Percentiles rank a stretch among this genome's conserved stretches.
Evolutionary conservation across 2,888 invertebrate species (phyloP).

Genomic region (Cheiracanthium punctorium): DNA sequence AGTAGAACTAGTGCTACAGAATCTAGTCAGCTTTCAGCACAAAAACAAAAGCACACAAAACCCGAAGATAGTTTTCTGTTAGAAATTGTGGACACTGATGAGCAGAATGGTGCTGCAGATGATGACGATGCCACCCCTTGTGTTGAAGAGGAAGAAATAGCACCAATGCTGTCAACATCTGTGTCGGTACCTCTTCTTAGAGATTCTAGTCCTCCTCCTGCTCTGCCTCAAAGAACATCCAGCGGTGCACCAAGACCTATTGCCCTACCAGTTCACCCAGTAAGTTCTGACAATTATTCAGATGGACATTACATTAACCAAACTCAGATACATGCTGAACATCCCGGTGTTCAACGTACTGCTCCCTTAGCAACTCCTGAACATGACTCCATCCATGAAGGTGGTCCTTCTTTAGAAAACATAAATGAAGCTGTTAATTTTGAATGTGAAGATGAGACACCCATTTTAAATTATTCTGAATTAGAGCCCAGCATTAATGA

Average conservation of each 20-base stretch:
- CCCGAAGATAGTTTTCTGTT: constrained; percentile 72
- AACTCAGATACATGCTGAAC: constrained; percentile 14
- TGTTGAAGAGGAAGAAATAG: constrained; percentile 33
- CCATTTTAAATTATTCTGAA: constrained; percentile 51
- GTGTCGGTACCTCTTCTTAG: constrained; percentile 46
- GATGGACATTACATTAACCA: constrained; percentile 52
- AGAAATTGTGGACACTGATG: constrained; percentile 73
- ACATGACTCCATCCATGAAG: constrained; percentile 80
- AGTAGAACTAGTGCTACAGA: constrained; percentile 22
- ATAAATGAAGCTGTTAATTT: constrained; percentile 74
- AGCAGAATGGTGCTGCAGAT: constrained; percentile 57
- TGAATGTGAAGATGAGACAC: constrained; percentile 54
- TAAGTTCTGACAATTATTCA: constrained; percentile 27
- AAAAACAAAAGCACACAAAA: constrained; percentile 43
- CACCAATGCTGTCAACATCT: constrained; percentile 29
- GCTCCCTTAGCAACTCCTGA: constrained; percentile 82
- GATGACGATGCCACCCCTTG: constrained; percentile 47
- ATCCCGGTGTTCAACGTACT: constrained; percentile 47
- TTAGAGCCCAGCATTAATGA: constrained; percentile 35
- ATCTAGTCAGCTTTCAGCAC: constrained; percentile 47
- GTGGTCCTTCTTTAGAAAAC: constrained; percentile 79
- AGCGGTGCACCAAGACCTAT: constrained; percentile 62
- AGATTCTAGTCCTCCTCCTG: constrained; percentile 65
- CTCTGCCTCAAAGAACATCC: constrained; percentile 67
- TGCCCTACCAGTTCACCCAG: constrained; percentile 50